Evolutionary conservation across 2,113 vertebrate species (phyloP).

Genomic region (Bufo bufo): DNA sequence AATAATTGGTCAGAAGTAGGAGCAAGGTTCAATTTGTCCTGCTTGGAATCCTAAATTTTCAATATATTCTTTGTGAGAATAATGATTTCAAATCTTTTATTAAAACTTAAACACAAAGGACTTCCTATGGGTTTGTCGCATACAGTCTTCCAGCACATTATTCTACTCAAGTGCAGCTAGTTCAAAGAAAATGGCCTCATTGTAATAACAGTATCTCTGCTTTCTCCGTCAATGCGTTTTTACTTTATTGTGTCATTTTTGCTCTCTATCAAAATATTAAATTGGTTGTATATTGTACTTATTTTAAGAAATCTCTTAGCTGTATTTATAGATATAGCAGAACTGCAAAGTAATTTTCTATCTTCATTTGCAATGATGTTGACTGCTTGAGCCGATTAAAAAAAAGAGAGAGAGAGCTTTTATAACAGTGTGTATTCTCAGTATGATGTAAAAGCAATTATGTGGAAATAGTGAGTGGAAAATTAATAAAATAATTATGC

Average conservation of each 20-base stretch:
- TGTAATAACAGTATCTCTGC: conserved; percentile 70
- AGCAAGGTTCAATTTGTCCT: conserved; percentile 46
- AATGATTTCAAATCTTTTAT: conserved; percentile 72
- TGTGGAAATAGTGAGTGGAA: conserved; percentile 65
- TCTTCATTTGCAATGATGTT: conserved; percentile 64
- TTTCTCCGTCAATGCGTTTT: conserved; percentile 63
- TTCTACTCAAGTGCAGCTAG: conserved; percentile 73
- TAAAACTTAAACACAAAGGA: conserved; percentile 72
- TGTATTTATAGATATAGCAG: conserved; percentile 65
- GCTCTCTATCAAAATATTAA: conserved; percentile 42
- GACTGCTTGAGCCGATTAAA: conserved; percentile 70
- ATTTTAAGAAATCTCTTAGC: conserved; percentile 64
- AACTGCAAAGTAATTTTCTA: conserved; percentile 62
- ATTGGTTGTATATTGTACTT: conserved; percentile 60
- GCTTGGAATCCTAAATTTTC: conserved; percentile 62
- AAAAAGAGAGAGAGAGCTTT: conserved; percentile 50
- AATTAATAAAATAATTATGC: conserved; percentile 69
- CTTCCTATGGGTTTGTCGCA: conserved; percentile 74
- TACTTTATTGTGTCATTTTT: conserved; percentile 56
- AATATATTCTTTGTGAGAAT: conserved; percentile 66
- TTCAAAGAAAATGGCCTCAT: conserved; percentile 76
- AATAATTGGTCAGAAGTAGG: conserved; percentile 45
- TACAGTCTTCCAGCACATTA: conserved; percentile 72
- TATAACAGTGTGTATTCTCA: conserved; percentile 67
- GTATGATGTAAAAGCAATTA: conserved; percentile 70